Base-by-base conservation (phyloP, 2,888 invertebrate genomes). In the Drosophila antonietae region DNA sequence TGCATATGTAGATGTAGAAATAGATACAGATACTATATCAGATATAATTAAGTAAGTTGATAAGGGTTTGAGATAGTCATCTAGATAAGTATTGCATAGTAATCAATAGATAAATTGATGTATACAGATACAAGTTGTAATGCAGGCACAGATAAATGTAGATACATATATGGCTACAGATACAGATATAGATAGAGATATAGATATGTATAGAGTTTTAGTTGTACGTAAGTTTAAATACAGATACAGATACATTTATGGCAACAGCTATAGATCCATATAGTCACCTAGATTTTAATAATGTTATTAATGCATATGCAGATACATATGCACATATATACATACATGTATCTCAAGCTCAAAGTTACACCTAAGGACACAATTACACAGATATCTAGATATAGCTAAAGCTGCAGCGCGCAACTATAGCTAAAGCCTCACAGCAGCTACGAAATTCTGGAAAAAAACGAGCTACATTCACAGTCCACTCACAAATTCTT, bases 401-500 rank as follows among this genome's bases (percentile, higher is more conserved):
- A 43, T n/a, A 66, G 20, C 3, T 14, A 23, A 4, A 37, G 64
- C 14, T 12, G 18, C 10, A 35, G 39, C 23, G 41, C 23, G 43
- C 44, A 5, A 12, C n/a, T 33, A 23, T 20, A 46, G 56, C 14
- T 61, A 23, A n/a, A 23, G 23, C 39, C 20, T 49, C 12, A 31
- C 23, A 52, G 56, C 0, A 68, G 51, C 65, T 65, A 68, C 57
- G 3, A 23, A 23, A 23, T 23, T 23, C 23, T 28, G 28, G 63
- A 57, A 75, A 73, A 39, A 68, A 73, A 12, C 35, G 49, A 63
- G 37, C 51, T 64, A 20, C 23, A 33, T 41, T 47, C 33, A 28
- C 8, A 69, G 55, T 37, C 14, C 49, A 57, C 49, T 62, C 62
- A 68, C 55, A 79, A 77, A 81, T 81, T 83, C 87, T 86, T 73